These are phyloP conservation scores for Nesidiocoris tenuis DNA, from an alignment of 2,888 invertebrate species.

Conservation along the genomic window DNA sequence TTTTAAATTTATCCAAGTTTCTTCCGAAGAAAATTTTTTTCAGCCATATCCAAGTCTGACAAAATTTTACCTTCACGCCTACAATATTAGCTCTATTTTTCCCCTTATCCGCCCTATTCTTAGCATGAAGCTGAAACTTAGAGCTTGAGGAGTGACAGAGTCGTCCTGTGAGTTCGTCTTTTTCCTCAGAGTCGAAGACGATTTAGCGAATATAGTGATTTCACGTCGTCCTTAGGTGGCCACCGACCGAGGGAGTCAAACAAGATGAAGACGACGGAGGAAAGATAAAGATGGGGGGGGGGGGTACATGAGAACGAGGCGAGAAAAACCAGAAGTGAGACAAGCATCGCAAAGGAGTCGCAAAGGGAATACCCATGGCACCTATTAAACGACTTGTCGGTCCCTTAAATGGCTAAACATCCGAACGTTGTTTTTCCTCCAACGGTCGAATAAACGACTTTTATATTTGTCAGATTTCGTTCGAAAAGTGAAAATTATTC, in stretches of 20 bases:
- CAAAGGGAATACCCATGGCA: neutral
- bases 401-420: neutral
- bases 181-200: neutral
- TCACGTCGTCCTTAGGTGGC: neutral
- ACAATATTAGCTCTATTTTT: no score
- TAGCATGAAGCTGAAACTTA: no score
- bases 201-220: neutral
- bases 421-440: neutral
- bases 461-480: neutral
- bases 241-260: neutral
- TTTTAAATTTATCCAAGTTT: no score
- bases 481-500: neutral
- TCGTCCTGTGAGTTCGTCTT: neutral
- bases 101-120: no score
- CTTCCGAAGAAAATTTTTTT: no score
- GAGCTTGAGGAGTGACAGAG: no score
- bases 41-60: no score
- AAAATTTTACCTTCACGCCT: no score
- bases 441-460: neutral
- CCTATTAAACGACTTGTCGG: neutral
- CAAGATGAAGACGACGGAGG: neutral
- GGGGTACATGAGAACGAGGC: neutral
- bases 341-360: neutral
- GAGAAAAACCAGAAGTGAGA: neutral
- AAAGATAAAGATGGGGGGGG: neutral